These are phyloP conservation scores for Acropora tenuis DNA, from an alignment of 64 coral and sea anemone genomes.

Conservation along the genomic window DNA sequence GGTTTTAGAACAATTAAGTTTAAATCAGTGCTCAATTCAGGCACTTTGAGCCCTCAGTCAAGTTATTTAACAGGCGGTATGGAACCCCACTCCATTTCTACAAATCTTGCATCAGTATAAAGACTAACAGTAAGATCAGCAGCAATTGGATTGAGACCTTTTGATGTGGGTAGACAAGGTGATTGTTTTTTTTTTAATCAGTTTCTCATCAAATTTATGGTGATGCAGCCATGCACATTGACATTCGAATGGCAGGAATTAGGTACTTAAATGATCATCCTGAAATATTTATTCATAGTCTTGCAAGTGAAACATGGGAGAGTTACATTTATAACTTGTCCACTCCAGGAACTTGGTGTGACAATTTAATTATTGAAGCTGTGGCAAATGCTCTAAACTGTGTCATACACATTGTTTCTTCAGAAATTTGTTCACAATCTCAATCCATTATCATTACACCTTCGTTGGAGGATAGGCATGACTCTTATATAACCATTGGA, in stretches of 20 bases:
- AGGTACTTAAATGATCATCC: slow-evolving; percentile 11
- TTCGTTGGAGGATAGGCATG: not conserved
- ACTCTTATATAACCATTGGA: not conserved
- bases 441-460: not conserved
- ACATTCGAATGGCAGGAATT: slow-evolving; percentile 25
- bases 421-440: not conserved
- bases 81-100: not conserved
- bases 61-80: not conserved
- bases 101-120: not conserved
- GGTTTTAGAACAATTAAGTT: not conserved
- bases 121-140: not conserved
- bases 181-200: not conserved
- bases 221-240: not conserved
- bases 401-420: not conserved
- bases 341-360: slow-evolving; percentile 21
- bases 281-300: slow-evolving; percentile 18
- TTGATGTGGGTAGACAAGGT: not conserved
- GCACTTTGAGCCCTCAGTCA: not conserved
- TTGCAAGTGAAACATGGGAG: slow-evolving; percentile 2
- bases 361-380: not conserved
- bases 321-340: not conserved
- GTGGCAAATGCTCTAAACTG: not conserved
- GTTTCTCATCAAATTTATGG: slow-evolving; percentile 40
- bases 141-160: not conserved
- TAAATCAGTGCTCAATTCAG: slow-evolving; percentile 3